Percentiles rank a stretch among this genome's conserved stretches.
phyloP scores from a whole-genome alignment of 2,113 vertebrate species.

The Brienomyrus longianalis region DNA sequence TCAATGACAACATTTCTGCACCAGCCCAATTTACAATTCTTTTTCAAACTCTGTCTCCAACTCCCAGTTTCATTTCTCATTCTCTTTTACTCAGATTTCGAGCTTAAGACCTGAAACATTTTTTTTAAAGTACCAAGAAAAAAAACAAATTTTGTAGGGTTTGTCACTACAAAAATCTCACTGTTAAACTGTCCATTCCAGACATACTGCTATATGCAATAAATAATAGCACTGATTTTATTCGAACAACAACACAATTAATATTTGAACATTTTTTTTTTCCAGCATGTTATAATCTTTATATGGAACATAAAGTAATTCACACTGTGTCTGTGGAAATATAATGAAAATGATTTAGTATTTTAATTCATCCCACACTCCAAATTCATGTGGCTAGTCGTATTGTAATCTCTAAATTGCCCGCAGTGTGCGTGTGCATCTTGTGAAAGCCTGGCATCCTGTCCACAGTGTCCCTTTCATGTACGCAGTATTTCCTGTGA shows the following conservation, averaged over 20 bases:
- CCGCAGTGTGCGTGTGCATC: not conserved
- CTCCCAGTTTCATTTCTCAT: conserved; percentile 32
- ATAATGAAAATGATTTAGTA: not conserved
- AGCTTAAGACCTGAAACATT: conserved; percentile 6
- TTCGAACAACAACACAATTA: not conserved
- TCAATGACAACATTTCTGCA: conserved; percentile 21
- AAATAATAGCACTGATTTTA: not conserved
- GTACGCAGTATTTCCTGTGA: not conserved
- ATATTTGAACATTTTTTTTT: not conserved
- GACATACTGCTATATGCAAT: not conserved
- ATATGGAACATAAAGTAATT: not conserved
- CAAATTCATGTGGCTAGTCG: not conserved
- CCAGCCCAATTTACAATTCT: conserved; percentile 33
- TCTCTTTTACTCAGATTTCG: conserved; percentile 28
- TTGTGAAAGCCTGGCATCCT: not conserved
- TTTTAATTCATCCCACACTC: not conserved
- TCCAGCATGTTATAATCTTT: not conserved
- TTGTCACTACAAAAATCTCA: not conserved
- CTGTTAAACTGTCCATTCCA: not conserved
- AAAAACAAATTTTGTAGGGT: not conserved
- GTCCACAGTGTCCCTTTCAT: not conserved
- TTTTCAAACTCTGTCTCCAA: conserved; percentile 33
- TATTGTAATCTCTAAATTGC: not conserved
- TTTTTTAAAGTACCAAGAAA: not conserved
- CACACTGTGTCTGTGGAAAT: not conserved